Base-by-base conservation (phyloP, 2,888 invertebrate species). In the Corbicula japonica region DNA sequence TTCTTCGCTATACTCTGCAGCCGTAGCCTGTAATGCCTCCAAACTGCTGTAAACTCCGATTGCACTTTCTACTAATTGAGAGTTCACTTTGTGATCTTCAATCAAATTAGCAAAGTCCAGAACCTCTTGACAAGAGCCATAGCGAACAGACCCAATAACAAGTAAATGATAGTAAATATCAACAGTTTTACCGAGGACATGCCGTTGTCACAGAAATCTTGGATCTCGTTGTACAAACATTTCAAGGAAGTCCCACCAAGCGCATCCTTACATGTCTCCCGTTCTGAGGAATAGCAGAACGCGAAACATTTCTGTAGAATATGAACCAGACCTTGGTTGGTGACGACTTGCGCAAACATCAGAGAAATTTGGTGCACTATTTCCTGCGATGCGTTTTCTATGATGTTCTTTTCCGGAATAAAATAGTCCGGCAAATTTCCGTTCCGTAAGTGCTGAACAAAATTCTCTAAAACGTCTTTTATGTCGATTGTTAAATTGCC, bases 141-240 rank as follows among this genome's bases (percentile, higher is more conserved):
- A n/a, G n/a, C n/a, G n/a, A n/a, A n/a, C n/a, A n/a, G n/a, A n/a
- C n/a, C n/a, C n/a, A n/a, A n/a, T n/a, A n/a, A n/a, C n/a, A n/a
- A n/a, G n/a, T n/a, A n/a, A n/a, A n/a, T n/a, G n/a, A 50, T 50
- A n/a, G 18, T 23, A 28, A 50, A 50, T 26, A 12, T 23, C 6
- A 50, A 26, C 15, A 50, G 15, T 28, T 23, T 50, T 10, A 8
- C 28, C 50, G 50, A 8, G 23, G 50, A 28, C 23, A 3, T 50
- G 50, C 50, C 50, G 10, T 10, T 18, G 8, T 10, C 15, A 23
- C 28, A 23, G 4, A 50, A 23, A 50, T 50, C 50, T 26, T 28
- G 5, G n/a, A 50, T 23, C 50, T 50, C 50, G 23, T 50, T 50
- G 50, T 50, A 50, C 8, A 50, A 50, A 23, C 3, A 50, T 10